Conservation (phyloP, 1,140 invertebrate genomes). For the Cylas formicarius region DNA sequence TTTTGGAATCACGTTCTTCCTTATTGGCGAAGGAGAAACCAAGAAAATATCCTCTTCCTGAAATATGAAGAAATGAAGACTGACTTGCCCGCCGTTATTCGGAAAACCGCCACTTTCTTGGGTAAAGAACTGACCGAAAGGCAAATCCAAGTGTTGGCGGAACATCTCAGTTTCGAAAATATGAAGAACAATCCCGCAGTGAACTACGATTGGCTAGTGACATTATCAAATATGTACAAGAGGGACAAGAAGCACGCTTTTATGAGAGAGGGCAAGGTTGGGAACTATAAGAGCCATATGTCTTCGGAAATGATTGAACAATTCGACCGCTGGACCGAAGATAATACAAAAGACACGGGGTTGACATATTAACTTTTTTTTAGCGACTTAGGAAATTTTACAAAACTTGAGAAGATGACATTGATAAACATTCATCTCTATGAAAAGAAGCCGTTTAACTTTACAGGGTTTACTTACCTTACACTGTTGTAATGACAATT, state of each 20-base stretch:
- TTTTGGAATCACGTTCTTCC: conserved; percentile 54
- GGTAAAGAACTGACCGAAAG: conserved; percentile 45
- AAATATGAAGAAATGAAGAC: conserved; percentile 62
- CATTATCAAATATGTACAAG: conserved; percentile 42
- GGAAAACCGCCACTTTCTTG: conserved; percentile 52
- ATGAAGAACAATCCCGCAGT: conserved; percentile 64
- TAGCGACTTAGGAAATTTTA: no score
- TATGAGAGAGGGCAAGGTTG: conserved; percentile 55
- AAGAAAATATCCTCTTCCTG: conserved; percentile 53
- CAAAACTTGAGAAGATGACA: no score
- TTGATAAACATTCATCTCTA: no score
- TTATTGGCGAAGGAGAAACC: conserved; percentile 50
- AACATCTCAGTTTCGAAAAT: conserved; percentile 57
- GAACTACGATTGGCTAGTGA: conserved; percentile 51
- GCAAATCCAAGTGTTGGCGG: conserved; percentile 45
- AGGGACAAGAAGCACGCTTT: conserved; percentile 46
- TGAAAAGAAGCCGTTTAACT: no score
- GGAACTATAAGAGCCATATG: conserved; percentile 59
- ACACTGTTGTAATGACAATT: no score
- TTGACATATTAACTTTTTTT: conserved; percentile 11
- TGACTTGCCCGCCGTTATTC: conserved; percentile 52
- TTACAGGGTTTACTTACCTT: no score
- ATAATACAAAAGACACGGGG: conserved; percentile 41
- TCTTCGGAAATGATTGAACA: conserved; percentile 45
- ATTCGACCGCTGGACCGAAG: conserved; percentile 52